A percentile compares a stretch with the other conserved stretches of the same genome.
Evolutionary conservation across 2,113 vertebrate species (phyloP).

Genomic region (Syrrhaptes paradoxus): DNA sequence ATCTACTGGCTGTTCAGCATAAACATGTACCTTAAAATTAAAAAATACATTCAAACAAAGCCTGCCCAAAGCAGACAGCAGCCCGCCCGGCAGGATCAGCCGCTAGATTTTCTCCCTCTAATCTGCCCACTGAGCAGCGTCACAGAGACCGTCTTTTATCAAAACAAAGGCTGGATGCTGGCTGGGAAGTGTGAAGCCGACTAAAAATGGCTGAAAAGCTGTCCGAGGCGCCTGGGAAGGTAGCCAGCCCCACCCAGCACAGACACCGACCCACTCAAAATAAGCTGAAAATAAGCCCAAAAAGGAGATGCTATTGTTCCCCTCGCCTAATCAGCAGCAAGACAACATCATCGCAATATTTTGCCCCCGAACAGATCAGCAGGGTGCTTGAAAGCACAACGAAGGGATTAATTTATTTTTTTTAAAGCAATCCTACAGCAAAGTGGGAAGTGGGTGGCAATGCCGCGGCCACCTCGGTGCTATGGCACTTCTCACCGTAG

Average conservation of each 20-base stretch:
- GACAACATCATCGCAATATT: not conserved
- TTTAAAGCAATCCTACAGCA: not conserved
- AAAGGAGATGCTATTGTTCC: constrained; percentile 34
- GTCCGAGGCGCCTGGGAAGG: constrained; percentile 51
- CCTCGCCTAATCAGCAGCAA: not conserved
- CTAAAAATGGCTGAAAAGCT: constrained; percentile 85
- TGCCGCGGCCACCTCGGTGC: not conserved
- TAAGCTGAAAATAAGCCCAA: constrained; percentile 8
- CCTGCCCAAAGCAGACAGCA: not conserved
- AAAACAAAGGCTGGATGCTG: constrained; percentile 76
- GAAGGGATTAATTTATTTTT: not conserved
- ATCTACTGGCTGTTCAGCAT: not conserved
- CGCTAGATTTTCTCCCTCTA: not conserved
- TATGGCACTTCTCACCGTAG: not conserved
- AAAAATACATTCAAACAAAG: not conserved
- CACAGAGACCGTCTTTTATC: constrained; percentile 56
- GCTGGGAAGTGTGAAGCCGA: constrained; percentile 66
- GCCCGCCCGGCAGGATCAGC: not conserved
- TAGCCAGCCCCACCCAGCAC: constrained; percentile 80
- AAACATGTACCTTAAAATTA: constrained; percentile 27
- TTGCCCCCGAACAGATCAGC: not conserved
- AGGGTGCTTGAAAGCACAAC: not conserved
- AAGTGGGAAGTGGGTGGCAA: not conserved
- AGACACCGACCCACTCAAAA: constrained; percentile 52
- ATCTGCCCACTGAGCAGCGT: constrained; percentile 41